Evolutionary conservation across 2,888 invertebrate species (phyloP), one percentile per base, ranked within the genome.

Genomic region (Arrhopalites spinosus): DNA sequence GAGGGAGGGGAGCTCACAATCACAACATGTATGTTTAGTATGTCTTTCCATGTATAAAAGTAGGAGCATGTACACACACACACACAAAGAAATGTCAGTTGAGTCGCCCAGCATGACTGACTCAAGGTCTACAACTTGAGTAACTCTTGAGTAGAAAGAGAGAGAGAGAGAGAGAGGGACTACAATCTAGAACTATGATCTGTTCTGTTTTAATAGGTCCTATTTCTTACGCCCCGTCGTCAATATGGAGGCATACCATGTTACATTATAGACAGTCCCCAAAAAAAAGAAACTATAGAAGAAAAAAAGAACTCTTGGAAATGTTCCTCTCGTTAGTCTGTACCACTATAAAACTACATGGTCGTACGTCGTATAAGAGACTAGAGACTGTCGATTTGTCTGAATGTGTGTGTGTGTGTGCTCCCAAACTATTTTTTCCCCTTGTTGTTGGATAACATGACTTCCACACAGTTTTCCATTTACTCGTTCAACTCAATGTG

Each of bases 171-270:
- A 15, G 17, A 50, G n/a, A 17, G n/a, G 17, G 50, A 50, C 50
- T 50, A 50, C n/a, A n/a, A 50, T 50, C 50, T 50, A 50, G n/a
- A 50, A 50, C 50, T 50, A 50, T 50, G 50, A 50, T 50, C 50
- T 50, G 13, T 13, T 13, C 59, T 36, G 5, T 36, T 36, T 36
- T 36, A 59, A 25, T 59, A 23, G 23, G 59, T 59, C 59, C 59
- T 59, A 25, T 59, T 59, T 23, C 59, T 59, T 59, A n/a, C n/a
- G 50, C 50, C 50, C 50, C 36, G 36, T 36, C 36, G n/a, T 50
- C 50, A 50, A 50, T n/a, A 50, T 50, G 50, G 50, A 50, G 2
- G 50, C 50, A 50, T 11, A 36, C 36, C 36, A 36, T 36, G 5
- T 11, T 11, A 36, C 36, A 36, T 36, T 36, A 11, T 36, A 36